Evolutionary conservation across 2,888 invertebrate genomes (phyloP).

Genomic region (Cancer borealis): DNA sequence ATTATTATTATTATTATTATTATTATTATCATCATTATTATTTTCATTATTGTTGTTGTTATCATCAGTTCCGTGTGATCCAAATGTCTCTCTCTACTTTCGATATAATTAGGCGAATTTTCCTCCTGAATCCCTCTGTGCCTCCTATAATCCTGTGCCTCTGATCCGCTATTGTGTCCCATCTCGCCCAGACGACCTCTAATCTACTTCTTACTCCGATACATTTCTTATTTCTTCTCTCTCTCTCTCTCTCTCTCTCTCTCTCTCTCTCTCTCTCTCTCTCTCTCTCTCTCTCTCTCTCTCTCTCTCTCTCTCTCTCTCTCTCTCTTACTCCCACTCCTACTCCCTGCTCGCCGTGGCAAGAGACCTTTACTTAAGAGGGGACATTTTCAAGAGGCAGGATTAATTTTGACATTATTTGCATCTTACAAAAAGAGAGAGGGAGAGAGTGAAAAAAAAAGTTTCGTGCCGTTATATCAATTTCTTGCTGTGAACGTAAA

Average conservation of each 20-base stretch:
- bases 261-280: background rate
- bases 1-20: background rate
- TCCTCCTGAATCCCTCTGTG: background rate
- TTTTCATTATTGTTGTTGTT: background rate
- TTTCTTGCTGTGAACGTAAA: background rate
- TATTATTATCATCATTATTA: background rate
- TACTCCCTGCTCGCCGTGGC: background rate
- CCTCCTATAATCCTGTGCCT: background rate
- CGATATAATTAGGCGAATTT: background rate
- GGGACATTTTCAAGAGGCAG: background rate
- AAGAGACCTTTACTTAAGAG: background rate
- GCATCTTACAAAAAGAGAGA: background rate
- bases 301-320: background rate
- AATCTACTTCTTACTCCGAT: background rate
- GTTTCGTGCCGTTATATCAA: background rate
- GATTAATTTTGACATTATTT: background rate
- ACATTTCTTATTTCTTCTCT: background rate
- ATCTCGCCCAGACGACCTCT: background rate
- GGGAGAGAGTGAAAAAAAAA: background rate
- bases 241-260: background rate
- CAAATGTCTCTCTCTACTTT: too few relatives aligned
- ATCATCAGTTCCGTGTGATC: background rate
- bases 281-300: background rate
- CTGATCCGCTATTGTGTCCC: background rate
- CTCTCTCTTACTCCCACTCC: background rate